Evolutionary conservation across 2,797 vertebrate species (phyloP).

Genomic region (Parauchenoglanis ngamensis): DNA sequence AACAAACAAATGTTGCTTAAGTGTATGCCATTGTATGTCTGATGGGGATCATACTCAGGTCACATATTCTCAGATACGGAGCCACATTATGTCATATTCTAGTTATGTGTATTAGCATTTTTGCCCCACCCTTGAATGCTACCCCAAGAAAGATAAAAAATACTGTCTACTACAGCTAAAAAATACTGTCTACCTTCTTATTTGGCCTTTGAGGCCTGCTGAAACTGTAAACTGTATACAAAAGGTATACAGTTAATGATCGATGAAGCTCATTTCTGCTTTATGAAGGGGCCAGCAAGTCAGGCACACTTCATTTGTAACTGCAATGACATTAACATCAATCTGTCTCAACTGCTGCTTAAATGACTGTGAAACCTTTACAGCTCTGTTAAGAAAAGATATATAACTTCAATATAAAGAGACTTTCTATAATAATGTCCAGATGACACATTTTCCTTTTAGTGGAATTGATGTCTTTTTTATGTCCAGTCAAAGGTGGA

Average conservation of each 20-base stretch:
- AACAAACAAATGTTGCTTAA: neutral
- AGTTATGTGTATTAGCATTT: neutral
- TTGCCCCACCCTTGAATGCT: neutral
- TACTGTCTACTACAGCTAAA: too few species aligned
- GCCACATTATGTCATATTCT: neutral
- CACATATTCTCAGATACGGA: neutral
- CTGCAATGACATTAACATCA: constrained; percentile 79
- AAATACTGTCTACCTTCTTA: neutral
- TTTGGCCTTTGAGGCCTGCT: neutral
- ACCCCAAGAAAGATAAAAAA: neutral
- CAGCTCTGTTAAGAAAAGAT: constrained; percentile 75
- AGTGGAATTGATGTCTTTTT: constrained; percentile 61
- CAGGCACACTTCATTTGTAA: constrained; percentile 69
- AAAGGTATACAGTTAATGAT: constrained; percentile 61
- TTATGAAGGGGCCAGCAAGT: constrained; percentile 64
- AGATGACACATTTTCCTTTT: constrained; percentile 63
- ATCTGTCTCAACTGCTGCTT: constrained; percentile 79
- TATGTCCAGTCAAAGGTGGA: constrained; percentile 63
- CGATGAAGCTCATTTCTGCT: constrained; percentile 67
- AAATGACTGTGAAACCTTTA: constrained; percentile 82
- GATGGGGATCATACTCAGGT: neutral
- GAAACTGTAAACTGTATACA: constrained; percentile 49
- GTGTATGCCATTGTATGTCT: neutral
- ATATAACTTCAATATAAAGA: constrained; percentile 71
- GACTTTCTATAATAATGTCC: constrained; percentile 66